A percentile compares a stretch with the other conserved stretches of the same genome.
phyloP scores from a whole-genome alignment of 2,797 vertebrate genomes.

The Nannoperca australis region DNA sequence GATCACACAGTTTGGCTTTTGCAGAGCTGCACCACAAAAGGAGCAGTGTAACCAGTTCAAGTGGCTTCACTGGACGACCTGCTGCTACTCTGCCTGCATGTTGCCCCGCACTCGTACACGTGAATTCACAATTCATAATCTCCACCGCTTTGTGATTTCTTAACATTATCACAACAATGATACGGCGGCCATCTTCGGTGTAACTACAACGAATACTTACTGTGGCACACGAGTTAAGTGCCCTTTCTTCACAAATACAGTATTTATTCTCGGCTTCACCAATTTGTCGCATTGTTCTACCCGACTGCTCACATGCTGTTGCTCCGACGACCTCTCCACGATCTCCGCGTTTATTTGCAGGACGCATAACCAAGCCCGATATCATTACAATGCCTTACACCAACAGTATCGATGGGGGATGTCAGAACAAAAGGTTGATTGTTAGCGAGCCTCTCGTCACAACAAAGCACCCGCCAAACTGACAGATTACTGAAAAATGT shows the following conservation, averaged over 20 bases:
- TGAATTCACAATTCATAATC: neutral
- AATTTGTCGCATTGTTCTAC: conserved; percentile 11
- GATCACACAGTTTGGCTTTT: neutral
- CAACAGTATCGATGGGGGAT: conserved; percentile 15
- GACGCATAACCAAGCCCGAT: neutral
- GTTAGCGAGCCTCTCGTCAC: conserved; percentile 70
- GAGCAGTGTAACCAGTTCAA: neutral
- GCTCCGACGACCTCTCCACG: neutral
- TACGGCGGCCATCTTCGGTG: conserved; percentile 9
- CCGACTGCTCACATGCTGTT: neutral
- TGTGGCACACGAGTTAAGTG: neutral
- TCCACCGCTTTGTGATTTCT: neutral
- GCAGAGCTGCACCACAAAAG: neutral
- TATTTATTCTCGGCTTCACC: conserved; percentile 1
- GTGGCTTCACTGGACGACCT: neutral
- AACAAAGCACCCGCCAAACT: conserved; percentile 75
- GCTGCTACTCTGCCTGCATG: neutral
- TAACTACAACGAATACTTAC: neutral
- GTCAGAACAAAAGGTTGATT: conserved; percentile 81
- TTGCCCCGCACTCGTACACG: too few relatives aligned
- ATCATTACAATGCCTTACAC: neutral
- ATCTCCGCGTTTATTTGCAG: neutral
- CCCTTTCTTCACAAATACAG: neutral
- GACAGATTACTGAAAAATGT: conserved; percentile 29
- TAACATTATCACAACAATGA: neutral